Evolutionary conservation across 2,113 vertebrate genomes (phyloP).

Genomic region (Prolemur simus): DNA sequence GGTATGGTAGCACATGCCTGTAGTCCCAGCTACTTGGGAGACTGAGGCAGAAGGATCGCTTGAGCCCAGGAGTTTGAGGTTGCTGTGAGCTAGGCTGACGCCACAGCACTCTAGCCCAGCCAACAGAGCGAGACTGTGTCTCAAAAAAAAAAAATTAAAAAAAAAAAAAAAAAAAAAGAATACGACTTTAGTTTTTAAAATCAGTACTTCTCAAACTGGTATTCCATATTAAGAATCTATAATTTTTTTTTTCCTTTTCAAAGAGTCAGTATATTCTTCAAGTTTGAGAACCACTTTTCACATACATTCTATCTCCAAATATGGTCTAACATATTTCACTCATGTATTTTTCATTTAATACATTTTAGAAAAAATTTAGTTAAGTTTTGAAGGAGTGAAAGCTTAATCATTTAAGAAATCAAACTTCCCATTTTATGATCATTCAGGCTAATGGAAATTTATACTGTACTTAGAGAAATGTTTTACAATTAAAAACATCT

Average conservation of each 20-base stretch:
- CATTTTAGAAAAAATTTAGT: constrained; percentile 35
- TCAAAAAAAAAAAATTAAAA: too few species aligned
- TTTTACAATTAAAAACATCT: background rate
- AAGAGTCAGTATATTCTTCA: constrained; percentile 2
- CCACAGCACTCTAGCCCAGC: too few species aligned
- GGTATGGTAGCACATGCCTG: too few species aligned
- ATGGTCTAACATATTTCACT: background rate
- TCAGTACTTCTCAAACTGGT: background rate
- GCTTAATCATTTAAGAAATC: background rate
- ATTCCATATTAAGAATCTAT: background rate
- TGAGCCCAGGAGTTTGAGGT: too few species aligned
- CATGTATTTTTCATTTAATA: background rate
- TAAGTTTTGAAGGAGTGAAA: constrained; percentile 9
- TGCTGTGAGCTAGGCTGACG: too few species aligned
- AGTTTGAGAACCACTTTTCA: constrained; percentile 14
- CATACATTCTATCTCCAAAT: background rate
- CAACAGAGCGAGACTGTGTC: too few species aligned
- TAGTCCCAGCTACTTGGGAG: too few species aligned
- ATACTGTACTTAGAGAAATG: background rate
- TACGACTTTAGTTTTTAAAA: background rate
- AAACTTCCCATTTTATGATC: constrained; percentile 17
- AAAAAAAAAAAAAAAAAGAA: background rate
- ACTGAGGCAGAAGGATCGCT: too few species aligned
- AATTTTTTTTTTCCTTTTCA: background rate
- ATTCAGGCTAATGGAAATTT: background rate